Evolutionary conservation across 2,888 invertebrate genomes (phyloP).

Genomic region (Euzophera pinguis): DNA sequence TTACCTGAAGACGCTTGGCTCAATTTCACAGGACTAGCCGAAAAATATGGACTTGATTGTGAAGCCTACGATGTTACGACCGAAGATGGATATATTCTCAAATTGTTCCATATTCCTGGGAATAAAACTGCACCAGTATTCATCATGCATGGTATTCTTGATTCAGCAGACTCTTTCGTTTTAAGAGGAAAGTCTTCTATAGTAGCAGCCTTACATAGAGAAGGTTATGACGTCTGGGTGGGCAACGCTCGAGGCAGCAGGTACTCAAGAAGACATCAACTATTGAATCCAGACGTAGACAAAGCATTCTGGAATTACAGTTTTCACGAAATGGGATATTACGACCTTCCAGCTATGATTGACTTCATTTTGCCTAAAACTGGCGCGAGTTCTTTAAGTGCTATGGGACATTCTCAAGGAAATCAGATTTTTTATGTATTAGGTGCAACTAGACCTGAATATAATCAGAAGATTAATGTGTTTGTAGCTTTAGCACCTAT

Average conservation of each 20-base stretch:
- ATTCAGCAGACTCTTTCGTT: constrained; percentile 17
- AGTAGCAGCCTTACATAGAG: constrained; percentile 1
- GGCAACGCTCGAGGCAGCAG: constrained; percentile 18
- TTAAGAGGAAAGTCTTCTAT: constrained; percentile 16
- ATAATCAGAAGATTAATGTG: constrained; percentile 73
- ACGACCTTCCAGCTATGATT: constrained; percentile 83
- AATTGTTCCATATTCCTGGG: constrained; percentile 17
- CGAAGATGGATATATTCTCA: constrained; percentile 29
- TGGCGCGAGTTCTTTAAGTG: background rate
- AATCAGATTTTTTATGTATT: constrained; percentile 74
- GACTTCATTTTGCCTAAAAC: constrained; percentile 52
- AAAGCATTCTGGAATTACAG: constrained; percentile 12
- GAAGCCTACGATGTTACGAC: constrained; percentile 17
- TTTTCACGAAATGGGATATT: constrained; percentile 82
- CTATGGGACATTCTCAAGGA: constrained; percentile 83
- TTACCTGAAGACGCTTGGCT: constrained; percentile 15
- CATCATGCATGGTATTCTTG: constrained; percentile 17
- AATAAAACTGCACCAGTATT: constrained; percentile 15
- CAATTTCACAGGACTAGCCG: constrained; percentile 16
- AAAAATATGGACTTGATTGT: constrained; percentile 15
- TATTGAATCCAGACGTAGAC: constrained; percentile 13
- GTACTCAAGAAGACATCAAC: constrained; percentile 15
- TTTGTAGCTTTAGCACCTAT: constrained; percentile 49
- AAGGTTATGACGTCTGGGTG: constrained; percentile 18
- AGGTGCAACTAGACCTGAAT: constrained; percentile 64